Conservation (phyloP, 2,888 invertebrate genomes). For the Nomada hirtipes region DNA sequence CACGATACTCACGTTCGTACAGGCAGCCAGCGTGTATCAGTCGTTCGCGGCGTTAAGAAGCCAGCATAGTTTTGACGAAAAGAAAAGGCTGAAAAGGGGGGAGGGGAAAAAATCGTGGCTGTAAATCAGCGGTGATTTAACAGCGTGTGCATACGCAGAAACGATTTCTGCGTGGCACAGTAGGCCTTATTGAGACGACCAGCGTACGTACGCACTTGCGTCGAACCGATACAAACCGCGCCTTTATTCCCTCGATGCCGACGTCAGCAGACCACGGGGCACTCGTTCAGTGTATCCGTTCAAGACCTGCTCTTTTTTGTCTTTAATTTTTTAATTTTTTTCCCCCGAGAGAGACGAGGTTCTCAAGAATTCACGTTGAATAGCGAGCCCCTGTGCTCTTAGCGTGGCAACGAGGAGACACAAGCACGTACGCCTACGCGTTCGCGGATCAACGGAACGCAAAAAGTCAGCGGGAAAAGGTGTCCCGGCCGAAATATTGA, state of each 20-base stretch:
- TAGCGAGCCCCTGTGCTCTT: conserved; percentile 32
- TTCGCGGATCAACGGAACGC: conserved; percentile 1
- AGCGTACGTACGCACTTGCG: conserved; percentile 46
- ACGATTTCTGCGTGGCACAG: conserved; percentile 59
- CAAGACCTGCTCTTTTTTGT: background rate
- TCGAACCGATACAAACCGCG: conserved; percentile 55
- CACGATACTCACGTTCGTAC: background rate
- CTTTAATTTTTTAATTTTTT: background rate
- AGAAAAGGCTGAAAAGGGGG: background rate
- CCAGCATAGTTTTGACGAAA: background rate
- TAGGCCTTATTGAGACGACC: conserved; percentile 55
- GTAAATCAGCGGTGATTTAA: conserved; percentile 33
- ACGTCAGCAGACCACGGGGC: conserved; percentile 20
- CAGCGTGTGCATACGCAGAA: conserved; percentile 19
- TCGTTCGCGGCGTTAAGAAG: conserved; percentile 20
- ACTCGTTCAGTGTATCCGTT: conserved; percentile 26
- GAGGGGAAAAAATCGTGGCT: background rate
- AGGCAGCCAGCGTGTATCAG: background rate
- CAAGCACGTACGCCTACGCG: conserved; percentile 23
- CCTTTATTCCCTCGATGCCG: conserved; percentile 52
- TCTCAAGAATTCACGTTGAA: conserved; percentile 12
- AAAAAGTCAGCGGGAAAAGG: conserved; percentile 13
- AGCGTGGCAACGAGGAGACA: background rate
- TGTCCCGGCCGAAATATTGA: conserved; percentile 24
- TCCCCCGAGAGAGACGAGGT: conserved; percentile 12